Evolutionary conservation across 2,113 vertebrate species (phyloP).

Genomic region (Chloropsis hardwickii): DNA sequence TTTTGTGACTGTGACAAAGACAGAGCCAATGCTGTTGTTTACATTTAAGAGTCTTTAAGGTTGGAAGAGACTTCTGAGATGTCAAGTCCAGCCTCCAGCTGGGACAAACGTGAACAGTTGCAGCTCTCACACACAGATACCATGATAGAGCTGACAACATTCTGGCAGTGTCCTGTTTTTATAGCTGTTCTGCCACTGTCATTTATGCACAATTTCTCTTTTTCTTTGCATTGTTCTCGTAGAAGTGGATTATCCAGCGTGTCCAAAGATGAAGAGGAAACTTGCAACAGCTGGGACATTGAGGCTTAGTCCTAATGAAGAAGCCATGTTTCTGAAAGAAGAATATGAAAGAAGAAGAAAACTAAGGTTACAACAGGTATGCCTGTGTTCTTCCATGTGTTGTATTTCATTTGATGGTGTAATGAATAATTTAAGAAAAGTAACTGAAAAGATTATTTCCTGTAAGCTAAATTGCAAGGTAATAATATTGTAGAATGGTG

Average conservation of each 20-base stretch:
- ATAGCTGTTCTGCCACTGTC: background rate
- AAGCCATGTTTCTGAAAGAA: constrained; percentile 84
- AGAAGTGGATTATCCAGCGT: background rate
- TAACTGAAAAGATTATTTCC: background rate
- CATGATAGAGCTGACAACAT: background rate
- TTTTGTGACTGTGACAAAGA: background rate
- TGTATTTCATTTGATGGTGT: background rate
- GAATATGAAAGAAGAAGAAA: constrained; percentile 88
- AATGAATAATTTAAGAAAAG: background rate
- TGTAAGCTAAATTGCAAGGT: background rate
- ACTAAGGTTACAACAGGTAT: constrained; percentile 89
- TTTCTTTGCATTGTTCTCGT: background rate
- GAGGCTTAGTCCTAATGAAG: constrained; percentile 90
- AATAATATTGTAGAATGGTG: background rate
- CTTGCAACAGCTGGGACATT: constrained; percentile 62
- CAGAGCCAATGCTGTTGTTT: background rate
- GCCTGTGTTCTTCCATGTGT: background rate
- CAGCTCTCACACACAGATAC: background rate
- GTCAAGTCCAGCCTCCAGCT: fast-evolving
- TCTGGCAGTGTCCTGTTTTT: background rate
- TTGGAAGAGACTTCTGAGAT: background rate
- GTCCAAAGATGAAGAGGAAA: constrained; percentile 82
- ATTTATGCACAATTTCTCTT: background rate
- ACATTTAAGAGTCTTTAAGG: background rate
- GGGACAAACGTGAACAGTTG: fast-evolving